A percentile compares a stretch with the other conserved stretches of the same genome.
Conservation (phyloP, 2,113 vertebrate species). For the Seriola aureovittata region DNA sequence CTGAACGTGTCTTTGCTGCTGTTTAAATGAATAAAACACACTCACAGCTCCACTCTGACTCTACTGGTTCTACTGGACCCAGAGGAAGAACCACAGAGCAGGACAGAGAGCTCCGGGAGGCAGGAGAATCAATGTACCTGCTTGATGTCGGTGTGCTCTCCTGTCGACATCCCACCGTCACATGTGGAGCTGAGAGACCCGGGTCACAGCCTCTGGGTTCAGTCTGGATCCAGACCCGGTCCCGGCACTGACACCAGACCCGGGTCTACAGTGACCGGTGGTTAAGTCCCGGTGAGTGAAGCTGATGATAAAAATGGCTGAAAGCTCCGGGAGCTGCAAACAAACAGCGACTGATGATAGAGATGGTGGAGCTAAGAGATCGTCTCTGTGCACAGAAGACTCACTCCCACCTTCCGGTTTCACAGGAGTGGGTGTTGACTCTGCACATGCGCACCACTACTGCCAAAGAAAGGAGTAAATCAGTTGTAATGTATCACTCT, state of each 20-base stretch:
- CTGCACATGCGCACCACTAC: conserved; percentile 38
- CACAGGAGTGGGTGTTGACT: background rate
- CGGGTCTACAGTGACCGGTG: background rate
- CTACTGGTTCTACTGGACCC: too few relatives aligned
- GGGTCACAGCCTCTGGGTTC: background rate
- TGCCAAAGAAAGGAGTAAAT: rapidly evolving
- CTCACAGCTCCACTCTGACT: too few relatives aligned
- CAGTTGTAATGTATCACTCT: background rate
- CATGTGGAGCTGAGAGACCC: background rate
- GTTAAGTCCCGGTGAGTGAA: background rate
- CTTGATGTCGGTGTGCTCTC: background rate
- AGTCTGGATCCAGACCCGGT: background rate
- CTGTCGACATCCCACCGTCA: conserved; percentile 24
- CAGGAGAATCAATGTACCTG: conserved; percentile 6
- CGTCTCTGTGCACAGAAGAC: conserved; percentile 18
- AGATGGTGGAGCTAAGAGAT: conserved; percentile 55
- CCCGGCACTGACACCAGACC: background rate
- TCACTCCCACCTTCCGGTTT: conserved; percentile 11
- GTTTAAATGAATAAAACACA: too few relatives aligned
- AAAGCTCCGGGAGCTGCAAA: conserved; percentile 37
- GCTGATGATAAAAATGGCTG: conserved; percentile 35
- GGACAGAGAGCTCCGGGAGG: conserved; percentile 2
- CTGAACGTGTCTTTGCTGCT: too few relatives aligned
- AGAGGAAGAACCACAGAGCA: background rate
- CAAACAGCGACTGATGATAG: background rate